Evolutionary conservation across 2,888 invertebrate species (phyloP).

Genomic region (Campaea margaritaria): DNA sequence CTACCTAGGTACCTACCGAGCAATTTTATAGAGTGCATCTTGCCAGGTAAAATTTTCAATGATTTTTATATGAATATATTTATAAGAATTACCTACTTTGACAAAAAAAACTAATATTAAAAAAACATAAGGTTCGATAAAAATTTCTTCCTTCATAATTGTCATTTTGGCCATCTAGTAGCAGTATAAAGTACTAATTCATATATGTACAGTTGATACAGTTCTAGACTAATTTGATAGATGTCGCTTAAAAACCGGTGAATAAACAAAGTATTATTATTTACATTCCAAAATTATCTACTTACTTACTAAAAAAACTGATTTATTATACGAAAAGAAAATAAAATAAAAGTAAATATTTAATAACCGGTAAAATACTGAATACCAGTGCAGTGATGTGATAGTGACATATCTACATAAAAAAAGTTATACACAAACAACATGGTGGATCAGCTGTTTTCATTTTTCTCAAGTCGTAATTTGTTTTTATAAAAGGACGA

Average conservation of each 20-base stretch:
- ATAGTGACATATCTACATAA: slow-evolving; percentile 15
- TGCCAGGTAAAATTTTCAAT: no score
- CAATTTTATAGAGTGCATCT: no score
- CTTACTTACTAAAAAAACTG: background rate
- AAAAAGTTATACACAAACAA: slow-evolving; percentile 84
- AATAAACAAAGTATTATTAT: background rate
- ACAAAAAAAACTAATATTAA: no score
- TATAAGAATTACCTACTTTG: no score
- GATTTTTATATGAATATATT: no score
- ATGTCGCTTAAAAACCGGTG: background rate
- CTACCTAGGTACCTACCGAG: no score
- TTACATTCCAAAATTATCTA: background rate
- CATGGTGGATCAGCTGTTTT: slow-evolving; percentile 88
- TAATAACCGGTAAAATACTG: slow-evolving; percentile 8
- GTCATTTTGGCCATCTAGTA: slow-evolving; percentile 14
- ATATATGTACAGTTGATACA: no score
- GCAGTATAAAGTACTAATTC: background rate
- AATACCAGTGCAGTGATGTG: background rate
- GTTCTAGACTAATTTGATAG: background rate
- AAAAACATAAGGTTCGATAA: no score
- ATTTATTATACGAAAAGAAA: background rate
- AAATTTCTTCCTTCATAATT: no score
- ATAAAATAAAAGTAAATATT: background rate
- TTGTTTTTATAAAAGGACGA: slow-evolving; percentile 78
- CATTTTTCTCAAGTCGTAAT: slow-evolving; percentile 71